Percentiles rank a stretch among this genome's conserved stretches.
Evolutionary conservation across 1,140 invertebrate species (phyloP).

Genomic region (Augochlora pura): DNA sequence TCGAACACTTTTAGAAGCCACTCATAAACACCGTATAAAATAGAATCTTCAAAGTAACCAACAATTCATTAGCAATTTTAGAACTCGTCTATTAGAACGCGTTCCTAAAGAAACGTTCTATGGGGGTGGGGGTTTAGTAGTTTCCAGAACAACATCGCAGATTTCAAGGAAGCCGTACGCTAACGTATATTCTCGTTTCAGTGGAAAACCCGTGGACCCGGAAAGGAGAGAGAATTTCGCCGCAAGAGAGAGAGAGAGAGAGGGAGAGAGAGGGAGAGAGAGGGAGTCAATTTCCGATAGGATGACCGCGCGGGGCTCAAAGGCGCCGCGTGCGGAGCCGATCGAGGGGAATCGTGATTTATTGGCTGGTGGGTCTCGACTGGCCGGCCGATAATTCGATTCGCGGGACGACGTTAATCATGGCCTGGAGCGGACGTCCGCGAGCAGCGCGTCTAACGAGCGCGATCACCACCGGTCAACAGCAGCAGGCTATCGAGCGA

Average conservation of each 20-base stretch:
- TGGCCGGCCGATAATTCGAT: slow-evolving; percentile 11
- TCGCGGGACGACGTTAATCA: slow-evolving; percentile 33
- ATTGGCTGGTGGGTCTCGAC: too few species aligned
- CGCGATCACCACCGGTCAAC: slow-evolving; percentile 6
- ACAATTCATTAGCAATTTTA: too few species aligned
- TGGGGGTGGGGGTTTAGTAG: too few species aligned
- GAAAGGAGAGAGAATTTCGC: neutral
- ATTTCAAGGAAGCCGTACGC: too few species aligned
- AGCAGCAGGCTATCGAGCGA: neutral
- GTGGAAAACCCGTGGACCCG: neutral
- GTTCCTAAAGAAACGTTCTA: too few species aligned
- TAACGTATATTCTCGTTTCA: too few species aligned
- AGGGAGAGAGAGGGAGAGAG: neutral
- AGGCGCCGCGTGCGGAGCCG: neutral
- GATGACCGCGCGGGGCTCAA: neutral
- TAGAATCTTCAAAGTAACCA: too few species aligned
- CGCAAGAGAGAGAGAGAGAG: neutral
- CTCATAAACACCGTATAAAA: too few species aligned
- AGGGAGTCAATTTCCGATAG: slow-evolving; percentile 19
- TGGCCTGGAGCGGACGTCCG: neutral
- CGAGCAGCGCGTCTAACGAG: slow-evolving; percentile 5
- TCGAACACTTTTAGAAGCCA: too few species aligned
- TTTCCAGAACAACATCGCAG: too few species aligned
- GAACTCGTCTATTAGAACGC: too few species aligned
- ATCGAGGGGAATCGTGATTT: slow-evolving; percentile 15